A percentile compares a stretch with the other conserved stretches of the same genome.
phyloP scores from a whole-genome alignment of 2,888 invertebrate species.

The Matsumyia berberina region DNA sequence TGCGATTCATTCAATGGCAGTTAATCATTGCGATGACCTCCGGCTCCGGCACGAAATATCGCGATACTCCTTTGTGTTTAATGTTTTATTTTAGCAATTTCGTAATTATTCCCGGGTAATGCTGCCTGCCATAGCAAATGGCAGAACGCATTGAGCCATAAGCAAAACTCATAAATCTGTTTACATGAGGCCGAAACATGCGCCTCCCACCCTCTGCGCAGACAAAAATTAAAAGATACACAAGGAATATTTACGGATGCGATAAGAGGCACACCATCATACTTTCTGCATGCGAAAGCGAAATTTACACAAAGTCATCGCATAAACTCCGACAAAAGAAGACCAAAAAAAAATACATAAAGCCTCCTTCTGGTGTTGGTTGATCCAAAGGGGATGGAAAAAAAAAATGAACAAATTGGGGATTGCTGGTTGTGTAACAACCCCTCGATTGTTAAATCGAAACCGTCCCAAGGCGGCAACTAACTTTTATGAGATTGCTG shows the following conservation, averaged over 20 bases:
- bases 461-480: constrained; percentile 56
- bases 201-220: neutral
- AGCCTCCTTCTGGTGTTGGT: constrained; percentile 31
- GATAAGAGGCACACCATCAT: constrained; percentile 2
- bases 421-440: constrained; percentile 22
- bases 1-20: constrained; percentile 55
- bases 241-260: constrained; percentile 6
- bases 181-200: constrained; percentile 24
- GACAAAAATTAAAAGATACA: constrained; percentile 37
- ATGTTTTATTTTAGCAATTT: constrained; percentile 54
- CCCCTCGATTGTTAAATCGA: constrained; percentile 45
- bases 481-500: constrained; percentile 61
- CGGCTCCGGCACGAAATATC: constrained; percentile 21
- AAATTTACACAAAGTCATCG: constrained; percentile 55
- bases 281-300: constrained; percentile 22
- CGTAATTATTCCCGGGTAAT: constrained; percentile 56
- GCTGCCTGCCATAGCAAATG: constrained; percentile 37
- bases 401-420: constrained; percentile 29
- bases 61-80: constrained; percentile 30
- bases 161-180: constrained; percentile 65
- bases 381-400: constrained; percentile 29
- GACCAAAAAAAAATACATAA: no score
- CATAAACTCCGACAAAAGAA: constrained; percentile 46
- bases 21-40: constrained; percentile 60
- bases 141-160: constrained; percentile 53